phyloP scores from a whole-genome alignment of 2,888 invertebrate species.

The Agrochola macilenta region DNA sequence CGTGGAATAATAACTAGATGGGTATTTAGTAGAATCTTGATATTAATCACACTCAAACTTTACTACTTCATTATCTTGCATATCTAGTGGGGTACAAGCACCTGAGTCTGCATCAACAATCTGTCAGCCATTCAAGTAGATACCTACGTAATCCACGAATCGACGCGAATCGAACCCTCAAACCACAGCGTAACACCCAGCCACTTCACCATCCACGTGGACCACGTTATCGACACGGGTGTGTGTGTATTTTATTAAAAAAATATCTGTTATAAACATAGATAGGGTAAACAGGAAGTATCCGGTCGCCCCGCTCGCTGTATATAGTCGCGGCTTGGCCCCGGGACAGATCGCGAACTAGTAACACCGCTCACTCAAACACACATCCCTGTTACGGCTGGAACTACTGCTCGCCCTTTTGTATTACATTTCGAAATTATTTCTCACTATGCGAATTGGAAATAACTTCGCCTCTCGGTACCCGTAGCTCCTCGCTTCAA shows the following conservation, averaged over 20 bases:
- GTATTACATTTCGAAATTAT: constrained; percentile 16
- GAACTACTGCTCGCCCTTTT: neutral
- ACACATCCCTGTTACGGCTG: too few relatives aligned
- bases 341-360: neutral
- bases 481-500: constrained; percentile 15
- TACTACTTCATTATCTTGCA: neutral
- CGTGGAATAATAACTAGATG: neutral
- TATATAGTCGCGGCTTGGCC: neutral
- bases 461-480: constrained; percentile 4
- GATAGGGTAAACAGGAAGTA: neutral
- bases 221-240: neutral
- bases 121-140: neutral
- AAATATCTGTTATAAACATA: neutral
- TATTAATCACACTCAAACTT: neutral
- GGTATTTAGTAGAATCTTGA: neutral
- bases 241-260: neutral
- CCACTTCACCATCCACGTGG: neutral
- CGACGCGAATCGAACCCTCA: too few relatives aligned
- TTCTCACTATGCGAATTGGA: neutral
- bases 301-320: neutral
- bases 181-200: neutral
- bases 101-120: neutral
- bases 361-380: neutral
- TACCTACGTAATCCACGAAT: neutral
- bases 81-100: neutral